Conservation (phyloP, 2,797 vertebrate species). For the Ptychadena robeensis region DNA sequence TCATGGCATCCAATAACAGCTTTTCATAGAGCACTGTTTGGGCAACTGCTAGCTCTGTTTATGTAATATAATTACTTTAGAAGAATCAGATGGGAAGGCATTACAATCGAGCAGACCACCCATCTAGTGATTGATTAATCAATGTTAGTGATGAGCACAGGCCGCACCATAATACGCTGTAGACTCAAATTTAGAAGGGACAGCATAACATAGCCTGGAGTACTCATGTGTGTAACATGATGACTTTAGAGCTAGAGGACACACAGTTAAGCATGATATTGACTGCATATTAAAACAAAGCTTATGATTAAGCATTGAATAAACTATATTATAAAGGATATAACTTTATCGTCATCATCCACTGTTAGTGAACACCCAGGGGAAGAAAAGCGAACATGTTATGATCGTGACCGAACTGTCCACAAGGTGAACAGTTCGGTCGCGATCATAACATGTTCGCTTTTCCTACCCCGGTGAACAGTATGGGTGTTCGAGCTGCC, state of each 20-base stretch:
- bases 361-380: too few relatives aligned
- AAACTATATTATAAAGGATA: too few relatives aligned
- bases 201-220: background rate
- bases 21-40: slow-evolving; percentile 23
- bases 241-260: background rate
- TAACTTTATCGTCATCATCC: too few relatives aligned
- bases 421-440: too few relatives aligned
- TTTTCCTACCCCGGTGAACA: too few relatives aligned
- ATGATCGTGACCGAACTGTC: too few relatives aligned
- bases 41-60: slow-evolving; percentile 18
- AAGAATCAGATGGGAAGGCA: slow-evolving; percentile 3
- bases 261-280: background rate
- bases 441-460: too few relatives aligned
- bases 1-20: slow-evolving; percentile 15
- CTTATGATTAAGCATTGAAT: too few relatives aligned
- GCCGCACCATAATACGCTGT: background rate
- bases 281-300: background rate
- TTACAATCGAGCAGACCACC: slow-evolving; percentile 2
- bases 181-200: background rate
- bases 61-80: slow-evolving; percentile 18
- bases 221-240: slow-evolving; percentile 1
- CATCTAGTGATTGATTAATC: slow-evolving; percentile 24
- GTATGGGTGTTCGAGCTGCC: too few relatives aligned
- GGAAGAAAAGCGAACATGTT: too few relatives aligned
- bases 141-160: background rate